Base-by-base conservation (phyloP, 2,113 vertebrate genomes). In the Eolophus roseicapilla region DNA sequence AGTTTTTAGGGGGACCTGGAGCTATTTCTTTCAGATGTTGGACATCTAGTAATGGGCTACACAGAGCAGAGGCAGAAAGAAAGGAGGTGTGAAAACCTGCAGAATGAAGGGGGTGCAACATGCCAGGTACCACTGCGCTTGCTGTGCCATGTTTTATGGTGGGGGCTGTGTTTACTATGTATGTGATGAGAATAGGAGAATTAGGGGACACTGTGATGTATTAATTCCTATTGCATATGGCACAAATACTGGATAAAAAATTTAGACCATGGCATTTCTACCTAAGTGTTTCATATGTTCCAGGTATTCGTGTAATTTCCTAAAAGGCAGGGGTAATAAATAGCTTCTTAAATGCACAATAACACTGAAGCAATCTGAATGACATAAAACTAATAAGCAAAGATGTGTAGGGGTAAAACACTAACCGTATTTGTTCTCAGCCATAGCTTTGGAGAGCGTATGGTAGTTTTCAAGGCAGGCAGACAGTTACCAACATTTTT, bases 401-500 rank as follows among this genome's bases (percentile, higher is more conserved):
- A 89, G 63, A 71, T 1, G 0, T 60, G 29, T 53, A 21, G 29
- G 41, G 70, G 13, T 76, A 67, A 67, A 85, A 82, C 60, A 60
- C 74, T 74, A 79, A 57, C 35, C 3, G 1, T 62, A 11, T 69
- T 88, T 83, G 59, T 92, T 90, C 53, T 77, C 24, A 60, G 69
- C 47, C 62, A 0, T 52, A 47, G 89, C 67, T 41, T 5, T 33
- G 52, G 27, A 49, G 79, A 86, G 53, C 9, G 27, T 81, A 39
- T 73, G 79, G 50, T 59, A 67, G 37, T 69, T 59, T 82, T 82
- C 64, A 68, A 95, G 88, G 39, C 89, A 75, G 83, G 86, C 73
- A 90, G 76, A 86, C 84, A 82, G 76, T 46, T 63, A 83, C 84
- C 88, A 78, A 88, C 55, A 44, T 82, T 90, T 86, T 92, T 95